A percentile compares a stretch with the other conserved stretches of the same genome.
Evolutionary conservation across 2,797 vertebrate genomes (phyloP).

Genomic region (Liasis olivaceus): DNA sequence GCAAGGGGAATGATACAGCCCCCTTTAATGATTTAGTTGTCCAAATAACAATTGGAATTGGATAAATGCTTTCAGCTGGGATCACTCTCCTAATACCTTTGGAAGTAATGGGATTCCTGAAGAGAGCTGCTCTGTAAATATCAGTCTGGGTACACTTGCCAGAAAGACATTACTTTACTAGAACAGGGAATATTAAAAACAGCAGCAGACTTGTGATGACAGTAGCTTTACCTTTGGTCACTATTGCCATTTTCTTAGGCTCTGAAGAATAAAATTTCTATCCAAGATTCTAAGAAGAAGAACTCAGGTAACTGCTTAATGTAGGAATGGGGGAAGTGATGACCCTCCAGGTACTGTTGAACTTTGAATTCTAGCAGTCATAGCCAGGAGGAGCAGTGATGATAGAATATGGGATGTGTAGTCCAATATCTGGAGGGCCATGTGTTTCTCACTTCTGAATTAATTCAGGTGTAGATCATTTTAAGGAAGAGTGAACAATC

Average conservation of each 20-base stretch:
- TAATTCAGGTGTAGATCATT: neutral
- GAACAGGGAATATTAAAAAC: neutral
- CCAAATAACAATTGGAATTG: conserved; percentile 72
- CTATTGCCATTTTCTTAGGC: neutral
- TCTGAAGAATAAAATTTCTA: neutral
- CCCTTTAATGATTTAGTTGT: conserved; percentile 69
- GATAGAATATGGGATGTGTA: neutral
- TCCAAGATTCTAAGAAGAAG: neutral
- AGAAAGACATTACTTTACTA: neutral
- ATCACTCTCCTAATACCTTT: conserved; percentile 71
- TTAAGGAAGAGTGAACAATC: neutral
- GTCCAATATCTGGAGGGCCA: neutral
- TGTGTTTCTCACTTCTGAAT: neutral
- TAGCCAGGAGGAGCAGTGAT: neutral
- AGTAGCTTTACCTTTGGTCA: neutral
- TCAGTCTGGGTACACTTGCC: neutral
- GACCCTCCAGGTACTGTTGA: neutral
- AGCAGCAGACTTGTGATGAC: neutral
- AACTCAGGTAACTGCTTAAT: neutral
- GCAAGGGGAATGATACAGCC: conserved; percentile 63
- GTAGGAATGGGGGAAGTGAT: neutral
- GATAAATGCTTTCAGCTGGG: conserved; percentile 77
- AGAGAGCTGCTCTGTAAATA: conserved; percentile 16
- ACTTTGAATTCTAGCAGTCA: neutral
- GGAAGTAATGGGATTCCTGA: conserved; percentile 65